Percentiles rank a stretch among this genome's conserved stretches.
phyloP scores from a whole-genome alignment of 2,888 invertebrate species.

The Alviniconcha strummeri region DNA sequence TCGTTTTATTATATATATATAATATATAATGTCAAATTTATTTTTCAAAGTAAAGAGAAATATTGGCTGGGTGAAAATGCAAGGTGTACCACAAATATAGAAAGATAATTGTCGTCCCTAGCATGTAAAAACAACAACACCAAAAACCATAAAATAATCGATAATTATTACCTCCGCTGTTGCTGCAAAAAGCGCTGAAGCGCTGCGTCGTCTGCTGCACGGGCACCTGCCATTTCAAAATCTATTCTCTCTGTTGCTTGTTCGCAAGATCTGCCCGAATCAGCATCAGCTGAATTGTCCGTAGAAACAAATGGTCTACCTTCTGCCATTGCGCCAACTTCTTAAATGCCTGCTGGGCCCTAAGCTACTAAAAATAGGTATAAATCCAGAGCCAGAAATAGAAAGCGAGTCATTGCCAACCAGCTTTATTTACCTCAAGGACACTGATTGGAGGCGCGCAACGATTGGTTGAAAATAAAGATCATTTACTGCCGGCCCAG shows the following conservation, averaged over 20 bases:
- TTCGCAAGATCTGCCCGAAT: background rate
- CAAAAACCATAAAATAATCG: too few species aligned
- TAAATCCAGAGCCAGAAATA: background rate
- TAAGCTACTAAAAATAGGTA: background rate
- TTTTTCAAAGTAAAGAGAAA: too few species aligned
- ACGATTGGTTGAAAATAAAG: background rate
- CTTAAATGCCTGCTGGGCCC: background rate
- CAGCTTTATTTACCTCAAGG: background rate
- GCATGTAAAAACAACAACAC: too few species aligned
- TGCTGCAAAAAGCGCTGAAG: conserved; percentile 16
- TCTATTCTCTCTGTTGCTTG: background rate
- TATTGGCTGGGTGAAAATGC: too few species aligned
- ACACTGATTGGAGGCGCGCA: background rate
- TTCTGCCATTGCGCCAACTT: conserved; percentile 20
- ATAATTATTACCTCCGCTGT: conserved; percentile 25
- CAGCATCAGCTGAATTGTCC: background rate
- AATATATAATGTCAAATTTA: too few species aligned
- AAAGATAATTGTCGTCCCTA: too few species aligned
- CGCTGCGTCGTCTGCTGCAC: conserved; percentile 1
- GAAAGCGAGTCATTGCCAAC: conserved; percentile 7
- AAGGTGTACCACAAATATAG: too few species aligned
- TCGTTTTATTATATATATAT: too few species aligned
- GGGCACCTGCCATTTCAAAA: background rate
- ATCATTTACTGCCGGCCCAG: background rate
- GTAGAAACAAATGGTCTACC: background rate